Percentiles rank a stretch among this genome's conserved stretches.
Evolutionary conservation across 2,113 vertebrate genomes (phyloP).

Genomic region (Entomyzon cyanotis): DNA sequence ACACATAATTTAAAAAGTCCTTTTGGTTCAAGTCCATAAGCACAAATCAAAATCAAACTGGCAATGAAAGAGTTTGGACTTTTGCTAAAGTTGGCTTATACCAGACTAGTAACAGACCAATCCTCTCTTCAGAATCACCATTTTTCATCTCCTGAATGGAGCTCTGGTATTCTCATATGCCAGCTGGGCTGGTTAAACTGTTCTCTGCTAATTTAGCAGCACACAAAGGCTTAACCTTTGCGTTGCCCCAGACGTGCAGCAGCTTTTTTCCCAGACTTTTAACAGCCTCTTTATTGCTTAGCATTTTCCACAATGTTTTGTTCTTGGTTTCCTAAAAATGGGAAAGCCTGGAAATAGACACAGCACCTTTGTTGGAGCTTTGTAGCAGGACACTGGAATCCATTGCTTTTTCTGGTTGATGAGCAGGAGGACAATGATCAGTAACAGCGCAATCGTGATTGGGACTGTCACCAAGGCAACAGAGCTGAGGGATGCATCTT

Average conservation of each 20-base stretch:
- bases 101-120: neutral
- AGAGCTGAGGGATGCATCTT: constrained; percentile 75
- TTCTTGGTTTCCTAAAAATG: neutral
- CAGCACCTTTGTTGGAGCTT: constrained; percentile 84
- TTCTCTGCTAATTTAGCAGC: neutral
- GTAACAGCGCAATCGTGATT: constrained; percentile 77
- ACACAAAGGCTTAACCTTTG: neutral
- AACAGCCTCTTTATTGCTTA: neutral
- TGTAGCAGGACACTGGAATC: constrained; percentile 87
- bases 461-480: constrained; percentile 82
- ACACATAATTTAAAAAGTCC: neutral
- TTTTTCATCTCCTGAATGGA: neutral
- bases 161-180: neutral
- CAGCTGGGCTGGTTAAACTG: neutral
- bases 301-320: neutral
- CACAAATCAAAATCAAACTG: neutral
- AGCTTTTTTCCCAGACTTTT: neutral
- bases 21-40: neutral
- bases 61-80: neutral
- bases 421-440: constrained; percentile 80
- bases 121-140: neutral
- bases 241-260: neutral
- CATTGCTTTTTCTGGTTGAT: constrained; percentile 89
- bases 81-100: neutral
- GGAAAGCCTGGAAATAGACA: neutral